These are phyloP conservation scores for Jordanella pulchra DNA, from an alignment of 2,797 vertebrate species.

Conservation along the genomic window DNA sequence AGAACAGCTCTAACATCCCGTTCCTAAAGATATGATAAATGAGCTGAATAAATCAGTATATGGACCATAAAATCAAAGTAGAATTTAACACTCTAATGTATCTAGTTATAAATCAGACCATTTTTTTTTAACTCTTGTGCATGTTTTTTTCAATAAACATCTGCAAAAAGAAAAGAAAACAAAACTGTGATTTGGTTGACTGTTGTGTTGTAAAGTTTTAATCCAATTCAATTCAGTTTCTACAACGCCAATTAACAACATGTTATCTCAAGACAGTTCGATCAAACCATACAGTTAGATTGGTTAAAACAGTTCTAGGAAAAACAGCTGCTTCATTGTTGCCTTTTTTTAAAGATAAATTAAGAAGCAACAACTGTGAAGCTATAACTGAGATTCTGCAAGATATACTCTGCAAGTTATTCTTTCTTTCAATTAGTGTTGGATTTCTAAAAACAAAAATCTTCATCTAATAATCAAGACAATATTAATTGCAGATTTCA, in stretches of 20 bases:
- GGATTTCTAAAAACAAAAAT: neutral
- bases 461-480: neutral
- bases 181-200: neutral
- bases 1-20: neutral
- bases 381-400: neutral
- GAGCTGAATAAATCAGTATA: neutral
- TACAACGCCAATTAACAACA: no score
- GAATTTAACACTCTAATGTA: neutral
- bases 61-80: slow-evolving; percentile 1
- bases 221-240: no score
- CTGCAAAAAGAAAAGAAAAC: neutral
- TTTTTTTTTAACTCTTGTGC: neutral
- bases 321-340: no score
- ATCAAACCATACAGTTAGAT: no score
- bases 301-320: no score
- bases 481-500: neutral
- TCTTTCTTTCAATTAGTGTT: no score
- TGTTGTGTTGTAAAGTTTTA: neutral
- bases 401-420: no score
- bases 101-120: neutral
- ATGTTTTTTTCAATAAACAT: neutral
- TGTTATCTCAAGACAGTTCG: no score
- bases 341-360: neutral
- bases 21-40: neutral
- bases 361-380: neutral